phyloP scores from a whole-genome alignment of 2,888 invertebrate genomes.

The Syritta pipiens region DNA sequence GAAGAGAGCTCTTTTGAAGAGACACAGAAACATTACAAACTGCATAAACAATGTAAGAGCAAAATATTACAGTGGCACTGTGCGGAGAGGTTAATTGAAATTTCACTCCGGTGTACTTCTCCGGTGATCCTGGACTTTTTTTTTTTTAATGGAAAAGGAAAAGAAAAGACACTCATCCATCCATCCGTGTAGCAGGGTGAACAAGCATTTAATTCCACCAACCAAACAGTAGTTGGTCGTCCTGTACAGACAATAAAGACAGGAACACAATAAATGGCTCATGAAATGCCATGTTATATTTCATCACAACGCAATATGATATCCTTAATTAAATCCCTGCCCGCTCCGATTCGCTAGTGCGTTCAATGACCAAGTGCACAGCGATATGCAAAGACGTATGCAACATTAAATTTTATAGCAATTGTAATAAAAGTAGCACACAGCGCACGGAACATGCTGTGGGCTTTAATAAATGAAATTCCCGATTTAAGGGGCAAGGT shows the following conservation, averaged over 20 bases:
- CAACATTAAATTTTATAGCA: slow-evolving; percentile 48
- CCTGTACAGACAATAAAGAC: slow-evolving; percentile 16
- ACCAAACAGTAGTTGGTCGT: background rate
- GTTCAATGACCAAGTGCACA: background rate
- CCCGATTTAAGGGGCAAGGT: no score
- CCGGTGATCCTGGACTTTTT: background rate
- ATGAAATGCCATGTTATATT: slow-evolving; percentile 40
- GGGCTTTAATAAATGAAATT: no score
- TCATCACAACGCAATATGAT: slow-evolving; percentile 47
- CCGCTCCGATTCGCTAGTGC: background rate
- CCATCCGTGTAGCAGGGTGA: background rate
- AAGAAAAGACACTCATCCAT: slow-evolving; percentile 1
- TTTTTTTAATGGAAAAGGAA: background rate
- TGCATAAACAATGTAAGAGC: slow-evolving; percentile 25
- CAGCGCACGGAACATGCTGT: slow-evolving; percentile 18
- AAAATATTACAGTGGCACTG: background rate
- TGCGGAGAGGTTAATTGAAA: background rate
- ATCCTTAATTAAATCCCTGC: slow-evolving; percentile 52
- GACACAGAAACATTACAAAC: slow-evolving; percentile 15
- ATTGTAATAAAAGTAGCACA: slow-evolving; percentile 46
- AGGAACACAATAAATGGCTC: slow-evolving; percentile 45
- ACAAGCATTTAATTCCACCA: slow-evolving; percentile 20
- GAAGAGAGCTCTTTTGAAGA: background rate
- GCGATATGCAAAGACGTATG: slow-evolving; percentile 45
- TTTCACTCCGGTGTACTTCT: background rate